Evolutionary conservation across 2,888 invertebrate species (phyloP).

Genomic region (Ganaspis brasiliensis): DNA sequence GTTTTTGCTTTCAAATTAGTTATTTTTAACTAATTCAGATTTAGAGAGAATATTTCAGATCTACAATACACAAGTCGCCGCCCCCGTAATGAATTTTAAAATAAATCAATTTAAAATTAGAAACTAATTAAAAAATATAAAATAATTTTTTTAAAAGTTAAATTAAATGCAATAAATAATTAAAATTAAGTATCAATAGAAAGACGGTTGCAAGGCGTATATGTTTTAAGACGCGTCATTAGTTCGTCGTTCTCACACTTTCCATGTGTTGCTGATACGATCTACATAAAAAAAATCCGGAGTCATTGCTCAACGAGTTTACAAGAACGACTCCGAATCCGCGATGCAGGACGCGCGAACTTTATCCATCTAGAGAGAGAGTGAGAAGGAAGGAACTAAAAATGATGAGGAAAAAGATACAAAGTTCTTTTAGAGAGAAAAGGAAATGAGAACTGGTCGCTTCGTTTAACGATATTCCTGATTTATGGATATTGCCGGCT

Average conservation of each 20-base stretch:
- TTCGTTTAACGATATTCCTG: slow-evolving; percentile 72
- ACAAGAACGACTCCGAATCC: slow-evolving; percentile 63
- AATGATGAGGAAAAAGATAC: slow-evolving; percentile 50
- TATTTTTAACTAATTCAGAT: no score
- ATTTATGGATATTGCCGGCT: slow-evolving; percentile 74
- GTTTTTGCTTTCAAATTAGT: no score
- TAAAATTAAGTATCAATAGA: background rate
- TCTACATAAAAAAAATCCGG: slow-evolving; percentile 68
- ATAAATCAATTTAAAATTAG: no score
- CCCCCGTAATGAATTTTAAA: no score
- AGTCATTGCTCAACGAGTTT: slow-evolving; percentile 74
- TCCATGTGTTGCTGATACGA: slow-evolving; percentile 74
- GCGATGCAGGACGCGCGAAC: slow-evolving; percentile 47
- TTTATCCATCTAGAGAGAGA: slow-evolving; percentile 46
- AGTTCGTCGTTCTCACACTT: slow-evolving; percentile 77
- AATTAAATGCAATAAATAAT: background rate
- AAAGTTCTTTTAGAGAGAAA: background rate
- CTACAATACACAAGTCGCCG: no score
- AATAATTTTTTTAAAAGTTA: no score
- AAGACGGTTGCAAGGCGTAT: slow-evolving; percentile 51
- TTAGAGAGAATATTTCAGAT: no score
- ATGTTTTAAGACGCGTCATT: slow-evolving; percentile 66
- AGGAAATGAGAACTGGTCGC: slow-evolving; percentile 51
- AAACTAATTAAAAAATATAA: no score
- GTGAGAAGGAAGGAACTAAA: slow-evolving; percentile 45